Base-by-base conservation (phyloP, 2,797 vertebrate species). In the Rhinogobio ventralis region DNA sequence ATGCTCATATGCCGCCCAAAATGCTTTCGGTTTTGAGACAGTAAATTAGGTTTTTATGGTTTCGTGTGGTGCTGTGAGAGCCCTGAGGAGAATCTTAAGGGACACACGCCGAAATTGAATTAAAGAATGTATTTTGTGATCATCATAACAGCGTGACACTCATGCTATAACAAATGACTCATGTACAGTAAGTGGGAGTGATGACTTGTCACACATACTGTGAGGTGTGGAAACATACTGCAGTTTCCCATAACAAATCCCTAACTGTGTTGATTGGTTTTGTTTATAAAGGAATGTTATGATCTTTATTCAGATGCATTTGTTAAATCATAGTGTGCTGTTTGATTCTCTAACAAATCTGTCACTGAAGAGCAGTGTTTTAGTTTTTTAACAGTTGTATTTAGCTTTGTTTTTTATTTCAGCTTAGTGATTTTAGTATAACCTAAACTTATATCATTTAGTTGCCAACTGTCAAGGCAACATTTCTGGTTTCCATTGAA, bases 131-230 rank as follows among this genome's bases (percentile, higher is more conserved):
- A 10, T 23, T 53, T 57, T 19, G 2, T 62, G 39, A 17, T 60
- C 13, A 30, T 42, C 2, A 6, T 1, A 42, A 42, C 0, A 25
- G 5, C 1, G 28, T 57, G 67, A 7, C 25, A 5, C 20, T 19
- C 39, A n/a, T 73, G 55, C 7, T 33, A 33, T 73, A 33, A 62
- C 28, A 13, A 23, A 17, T 82, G 81, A 75, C 71, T 66, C 45
- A 28, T 81, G 7, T 28, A n/a, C 36, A 33, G 33, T 55, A 19
- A 36, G 15, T 1, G 7, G 19, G 46, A 45, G n/a, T 11, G 11
- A 71, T 30, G 51, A 57, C n/a, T 42, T 45, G 36, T 23, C 39
- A 9, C 33, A 25, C 62, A 36, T 0, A 8, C 39, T 36, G 30
- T 39, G 11, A 49, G 53, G 72, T 8, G 39, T 62, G 53, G 13